Conservation (phyloP, 2,113 vertebrate species). For the Apeltes quadracus region DNA sequence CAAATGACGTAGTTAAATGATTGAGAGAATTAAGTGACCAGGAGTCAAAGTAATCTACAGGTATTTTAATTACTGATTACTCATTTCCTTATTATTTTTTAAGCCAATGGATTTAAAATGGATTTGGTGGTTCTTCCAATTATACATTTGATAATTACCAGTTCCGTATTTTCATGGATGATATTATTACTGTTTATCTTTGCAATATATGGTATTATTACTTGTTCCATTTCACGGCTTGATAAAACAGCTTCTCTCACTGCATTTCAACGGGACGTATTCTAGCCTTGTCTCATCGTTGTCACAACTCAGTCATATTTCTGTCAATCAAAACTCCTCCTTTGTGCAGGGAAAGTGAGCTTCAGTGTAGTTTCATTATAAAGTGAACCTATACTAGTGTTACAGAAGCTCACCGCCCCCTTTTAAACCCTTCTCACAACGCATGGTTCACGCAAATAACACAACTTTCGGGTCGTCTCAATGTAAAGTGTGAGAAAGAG, state of each 20-base stretch:
- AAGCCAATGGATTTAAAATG: not conserved
- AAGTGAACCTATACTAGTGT: slow-evolving; percentile 61
- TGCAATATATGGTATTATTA: not conserved
- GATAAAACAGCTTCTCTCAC: not conserved
- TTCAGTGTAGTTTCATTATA: slow-evolving; percentile 45
- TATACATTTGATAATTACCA: not conserved
- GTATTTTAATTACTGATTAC: not conserved
- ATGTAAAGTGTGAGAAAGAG: slow-evolving; percentile 61
- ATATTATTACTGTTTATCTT: not conserved
- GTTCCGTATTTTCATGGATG: not conserved
- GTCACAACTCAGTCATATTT: slow-evolving; percentile 45
- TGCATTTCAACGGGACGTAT: not conserved
- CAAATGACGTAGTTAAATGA: not conserved
- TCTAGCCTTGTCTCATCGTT: not conserved
- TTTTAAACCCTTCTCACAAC: slow-evolving; percentile 30
- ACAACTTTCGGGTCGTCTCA: slow-evolving; percentile 50
- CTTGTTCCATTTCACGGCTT: not conserved
- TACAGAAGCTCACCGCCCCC: slow-evolving; percentile 52
- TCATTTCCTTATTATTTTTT: not conserved
- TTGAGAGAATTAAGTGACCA: not conserved
- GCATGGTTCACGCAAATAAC: slow-evolving; percentile 68
- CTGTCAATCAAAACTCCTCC: not conserved
- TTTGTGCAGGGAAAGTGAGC: slow-evolving; percentile 50
- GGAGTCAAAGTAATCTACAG: not conserved
- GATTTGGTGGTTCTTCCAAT: not conserved